Percentiles rank a stretch among this genome's conserved stretches.
phyloP scores from a whole-genome alignment of 2,888 invertebrate species.

The Xylota segnis region DNA sequence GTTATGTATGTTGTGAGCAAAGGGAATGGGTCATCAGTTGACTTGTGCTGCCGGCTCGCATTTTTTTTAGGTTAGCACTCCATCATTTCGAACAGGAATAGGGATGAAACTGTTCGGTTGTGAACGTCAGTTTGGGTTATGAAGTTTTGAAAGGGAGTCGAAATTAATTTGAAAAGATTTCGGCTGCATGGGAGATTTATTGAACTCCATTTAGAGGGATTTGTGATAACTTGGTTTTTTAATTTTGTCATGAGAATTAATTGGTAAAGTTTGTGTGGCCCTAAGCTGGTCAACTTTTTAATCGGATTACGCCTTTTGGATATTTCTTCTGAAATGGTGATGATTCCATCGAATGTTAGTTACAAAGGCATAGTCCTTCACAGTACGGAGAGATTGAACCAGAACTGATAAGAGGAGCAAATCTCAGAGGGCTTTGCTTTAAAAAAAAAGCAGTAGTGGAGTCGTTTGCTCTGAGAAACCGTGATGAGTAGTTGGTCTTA shows the following conservation, averaged over 20 bases:
- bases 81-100: slow-evolving; percentile 16
- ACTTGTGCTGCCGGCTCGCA: not conserved
- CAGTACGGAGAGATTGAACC: no score
- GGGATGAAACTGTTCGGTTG: not conserved
- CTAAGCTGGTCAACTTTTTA: slow-evolving; percentile 24
- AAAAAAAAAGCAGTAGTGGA: no score
- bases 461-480: no score
- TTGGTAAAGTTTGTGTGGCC: slow-evolving; percentile 26
- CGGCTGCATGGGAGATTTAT: slow-evolving; percentile 9
- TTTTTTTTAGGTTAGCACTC: not conserved
- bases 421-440: no score
- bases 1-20: slow-evolving; percentile 25
- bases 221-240: slow-evolving; percentile 5
- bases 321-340: no score
- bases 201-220: slow-evolving; percentile 33
- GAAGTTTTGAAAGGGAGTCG: not conserved
- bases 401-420: no score
- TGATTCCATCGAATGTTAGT: no score
- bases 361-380: no score
- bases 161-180: slow-evolving; percentile 34
- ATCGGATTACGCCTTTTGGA: not conserved
- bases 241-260: slow-evolving; percentile 33
- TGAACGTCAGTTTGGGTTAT: not conserved
- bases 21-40: slow-evolving; percentile 4
- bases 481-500: no score